Base-by-base conservation (phyloP, 2,888 invertebrate genomes). In the Zeuzera pyrina region DNA sequence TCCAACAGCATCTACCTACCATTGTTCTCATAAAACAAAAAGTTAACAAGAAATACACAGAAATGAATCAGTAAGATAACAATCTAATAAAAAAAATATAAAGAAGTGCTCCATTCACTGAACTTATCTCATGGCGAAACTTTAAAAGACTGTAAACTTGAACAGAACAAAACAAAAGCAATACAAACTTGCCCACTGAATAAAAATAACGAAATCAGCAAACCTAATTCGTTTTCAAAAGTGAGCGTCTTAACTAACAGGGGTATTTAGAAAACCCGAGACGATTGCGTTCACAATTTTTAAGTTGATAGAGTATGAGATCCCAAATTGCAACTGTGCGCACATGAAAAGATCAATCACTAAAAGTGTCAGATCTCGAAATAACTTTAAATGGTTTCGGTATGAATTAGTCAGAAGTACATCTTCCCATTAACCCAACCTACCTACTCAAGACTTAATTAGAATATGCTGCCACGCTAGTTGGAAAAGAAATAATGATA, bases 161-260 rank as follows among this genome's bases (percentile, higher is more conserved):
- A 49, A 54, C 51, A 45, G 51, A n/a, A n/a, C n/a, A 46, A 64
- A 67, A 55, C 52, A 69, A 70, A 68, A 73, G 65, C 69, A 71
- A 71, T 71, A 69, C 56, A 68, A 78, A 74, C 64, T 73, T 71
- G 60, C 57, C 57, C 60, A 65, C 68, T 71, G 70, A 77, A 76
- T 76, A 68, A 69, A 70, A 74, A 67, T 67, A 71, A 71, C 58
- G 54, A 62, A 76, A 70, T 70, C 64, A 58, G 57, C 53, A 49
- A 52, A 43, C 52, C 59, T 66, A 67, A 72, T 71, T 69, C 63
- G 57, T 69, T 70, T 57, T 54, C n/a, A n/a, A 52, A 63, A 68
- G 58, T 63, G 58, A 60, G 55, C 52, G 42, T 47, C 37, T 38
- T 43, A 43, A 42, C 38, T 36, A n/a, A n/a, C n/a, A 36, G 35